Base-by-base conservation (phyloP, 2,888 invertebrate species). In the Melinopterus prodromus region DNA sequence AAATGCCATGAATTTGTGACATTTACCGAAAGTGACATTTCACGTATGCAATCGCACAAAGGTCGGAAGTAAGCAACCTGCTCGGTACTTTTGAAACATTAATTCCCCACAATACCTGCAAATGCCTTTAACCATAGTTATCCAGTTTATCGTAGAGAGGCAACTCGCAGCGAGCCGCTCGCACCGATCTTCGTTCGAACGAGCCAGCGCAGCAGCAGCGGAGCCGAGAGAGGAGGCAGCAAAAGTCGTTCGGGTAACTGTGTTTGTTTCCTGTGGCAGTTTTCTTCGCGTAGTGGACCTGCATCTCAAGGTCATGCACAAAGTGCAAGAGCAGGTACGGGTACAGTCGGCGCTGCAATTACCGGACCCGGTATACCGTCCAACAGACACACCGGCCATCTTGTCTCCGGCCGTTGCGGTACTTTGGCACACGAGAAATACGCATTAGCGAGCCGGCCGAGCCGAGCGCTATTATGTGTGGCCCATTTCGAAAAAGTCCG, bases 261-360 rank as follows among this genome's bases (percentile, higher is more conserved):
- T 69, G 16, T 77, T 35, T 69, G 53, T 38, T 77, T 77, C 77
- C 77, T 77, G 77, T 77, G 69, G 77, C 77, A 35, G 69, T 77
- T 53, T 26, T 53, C 53, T 53, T 6, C 53, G 53, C 69, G 77
- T 69, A 38, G 53, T 15, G 76, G 76, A 69, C 77, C 77, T 69
- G 37, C 77, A 77, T 77, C 77, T 69, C 77, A 77, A 77, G 77
- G 77, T 77, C 77, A 69, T 69, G 77, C 69, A 77, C 77, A 77
- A 77, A 69, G 7, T 53, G 26, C 26, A 36, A 37, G 77, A 77
- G 38, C 77, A 77, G 77, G 77, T 77, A 77, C 77, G 53, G 77
- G 77, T 77, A 77, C 77, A 77, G 77, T 77, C 77, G 69, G 69
- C 26, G 69, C 7, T 77, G 77, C 77, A 77, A 77, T 77, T 77